Conservation (phyloP, 1,140 invertebrate genomes). For the Megalonaias nervosa region DNA sequence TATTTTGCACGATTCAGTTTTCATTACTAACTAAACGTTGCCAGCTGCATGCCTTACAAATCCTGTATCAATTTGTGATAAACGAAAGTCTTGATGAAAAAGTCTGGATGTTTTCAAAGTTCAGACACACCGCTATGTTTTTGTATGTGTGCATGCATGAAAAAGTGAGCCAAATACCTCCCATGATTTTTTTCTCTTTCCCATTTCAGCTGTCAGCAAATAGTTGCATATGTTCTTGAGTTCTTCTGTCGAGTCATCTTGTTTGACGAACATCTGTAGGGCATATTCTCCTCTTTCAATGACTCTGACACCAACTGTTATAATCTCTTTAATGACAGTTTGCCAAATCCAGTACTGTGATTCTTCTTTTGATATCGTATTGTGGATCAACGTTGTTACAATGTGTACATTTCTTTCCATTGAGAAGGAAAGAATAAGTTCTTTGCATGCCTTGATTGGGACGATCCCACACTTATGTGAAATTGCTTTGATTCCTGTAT, state of each 20-base stretch:
- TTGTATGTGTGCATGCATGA: too few relatives aligned
- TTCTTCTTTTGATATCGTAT: slow-evolving; percentile 24
- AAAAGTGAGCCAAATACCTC: slow-evolving; percentile 3
- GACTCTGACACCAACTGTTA: slow-evolving; percentile 11
- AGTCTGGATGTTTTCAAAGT: too few relatives aligned
- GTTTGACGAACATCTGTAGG: slow-evolving; percentile 10
- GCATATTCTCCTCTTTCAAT: slow-evolving; percentile 34
- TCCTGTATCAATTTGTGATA: too few relatives aligned
- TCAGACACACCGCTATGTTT: too few relatives aligned
- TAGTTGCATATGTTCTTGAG: slow-evolving; percentile 32
- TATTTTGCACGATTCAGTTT: too few relatives aligned
- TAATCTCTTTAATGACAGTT: background rate
- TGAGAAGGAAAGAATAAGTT: slow-evolving; percentile 10
- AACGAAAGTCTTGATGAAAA: too few relatives aligned
- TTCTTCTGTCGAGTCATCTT: background rate
- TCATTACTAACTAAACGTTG: too few relatives aligned
- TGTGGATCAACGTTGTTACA: slow-evolving; percentile 11
- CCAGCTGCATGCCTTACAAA: too few relatives aligned
- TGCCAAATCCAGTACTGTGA: slow-evolving; percentile 5
- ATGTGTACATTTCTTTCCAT: slow-evolving; percentile 9
- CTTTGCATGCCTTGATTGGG: slow-evolving; percentile 6
- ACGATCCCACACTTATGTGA: slow-evolving; percentile 21
- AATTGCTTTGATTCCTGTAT: slow-evolving; percentile 18
- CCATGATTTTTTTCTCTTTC: slow-evolving; percentile 11
- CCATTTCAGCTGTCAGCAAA: slow-evolving; percentile 10